These are phyloP conservation scores for Oceanodroma leucorhoa DNA, from an alignment of 2,797 vertebrate genomes.

Conservation along the genomic window DNA sequence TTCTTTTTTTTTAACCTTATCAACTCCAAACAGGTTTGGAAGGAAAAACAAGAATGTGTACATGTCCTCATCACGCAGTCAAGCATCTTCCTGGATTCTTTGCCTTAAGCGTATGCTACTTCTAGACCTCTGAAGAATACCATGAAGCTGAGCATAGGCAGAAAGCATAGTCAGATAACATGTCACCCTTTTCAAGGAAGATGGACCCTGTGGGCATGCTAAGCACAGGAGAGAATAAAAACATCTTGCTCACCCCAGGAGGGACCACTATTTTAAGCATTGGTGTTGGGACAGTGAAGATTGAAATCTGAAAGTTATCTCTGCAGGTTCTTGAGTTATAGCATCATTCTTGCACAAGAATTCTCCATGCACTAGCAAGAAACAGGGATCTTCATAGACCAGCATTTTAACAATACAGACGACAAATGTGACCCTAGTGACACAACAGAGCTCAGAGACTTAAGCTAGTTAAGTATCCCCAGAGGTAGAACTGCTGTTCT, in stretches of 20 bases:
- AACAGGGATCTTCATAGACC: neutral
- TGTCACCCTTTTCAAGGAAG: neutral
- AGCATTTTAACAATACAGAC: neutral
- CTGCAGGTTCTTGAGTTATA: neutral
- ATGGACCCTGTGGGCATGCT: neutral
- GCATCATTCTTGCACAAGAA: neutral
- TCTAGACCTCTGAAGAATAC: neutral
- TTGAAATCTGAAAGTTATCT: neutral
- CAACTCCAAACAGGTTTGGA: neutral
- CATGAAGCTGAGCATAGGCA: neutral
- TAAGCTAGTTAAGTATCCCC: neutral
- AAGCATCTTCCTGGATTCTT: neutral
- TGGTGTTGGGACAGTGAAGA: neutral
- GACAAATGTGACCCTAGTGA: neutral
- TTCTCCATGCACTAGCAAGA: neutral
- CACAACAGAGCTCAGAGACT: neutral
- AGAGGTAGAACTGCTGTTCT: neutral
- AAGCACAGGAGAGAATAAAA: neutral
- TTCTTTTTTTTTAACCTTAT: neutral
- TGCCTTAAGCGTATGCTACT: neutral
- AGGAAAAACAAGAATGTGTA: neutral
- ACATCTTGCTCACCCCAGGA: neutral
- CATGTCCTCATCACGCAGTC: neutral
- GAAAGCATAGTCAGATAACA: neutral
- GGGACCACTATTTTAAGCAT: neutral